Evolutionary conservation across 23 tunicate species (phyloP).

Genomic region (Botrylloides violaceus): DNA sequence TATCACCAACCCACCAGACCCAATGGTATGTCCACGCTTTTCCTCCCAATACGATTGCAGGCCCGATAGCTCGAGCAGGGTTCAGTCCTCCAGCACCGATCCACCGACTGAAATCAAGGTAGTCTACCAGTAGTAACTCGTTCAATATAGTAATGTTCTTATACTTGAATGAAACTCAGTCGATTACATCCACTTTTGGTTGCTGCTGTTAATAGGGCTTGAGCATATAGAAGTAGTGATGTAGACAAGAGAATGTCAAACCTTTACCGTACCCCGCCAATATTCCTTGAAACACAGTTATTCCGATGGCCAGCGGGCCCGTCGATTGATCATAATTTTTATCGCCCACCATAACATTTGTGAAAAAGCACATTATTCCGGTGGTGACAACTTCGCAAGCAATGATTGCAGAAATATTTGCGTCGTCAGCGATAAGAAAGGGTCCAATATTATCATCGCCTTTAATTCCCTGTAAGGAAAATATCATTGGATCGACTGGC

Average conservation of each 20-base stretch:
- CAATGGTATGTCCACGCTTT: slow-evolving; percentile 69
- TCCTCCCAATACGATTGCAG: slow-evolving; percentile 81
- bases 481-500: too few relatives aligned
- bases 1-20: slow-evolving; percentile 97
- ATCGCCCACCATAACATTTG: slow-evolving; percentile 70
- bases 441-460: slow-evolving; percentile 77
- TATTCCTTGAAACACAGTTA: slow-evolving; percentile 93
- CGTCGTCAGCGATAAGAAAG: slow-evolving; percentile 69
- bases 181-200: too few relatives aligned
- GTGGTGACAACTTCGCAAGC: slow-evolving; percentile 67
- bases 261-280: slow-evolving; percentile 72
- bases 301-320: slow-evolving; percentile 83
- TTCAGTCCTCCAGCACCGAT: slow-evolving; percentile 82
- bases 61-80: slow-evolving; percentile 84
- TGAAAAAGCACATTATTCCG: slow-evolving; percentile 81
- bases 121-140: too few relatives aligned
- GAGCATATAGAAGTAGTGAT: too few relatives aligned
- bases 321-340: slow-evolving; percentile 86
- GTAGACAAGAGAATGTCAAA: too few relatives aligned
- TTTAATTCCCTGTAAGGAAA: slow-evolving; percentile 28
- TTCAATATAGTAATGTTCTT: too few relatives aligned
- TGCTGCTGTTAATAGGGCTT: too few relatives aligned
- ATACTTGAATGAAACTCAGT: too few relatives aligned
- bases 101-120: slow-evolving; percentile 60
- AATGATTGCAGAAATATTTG: slow-evolving; percentile 68